These are phyloP conservation scores for Meriones psammophilus DNA, from an alignment of 2,797 vertebrate genomes.

Conservation along the genomic window DNA sequence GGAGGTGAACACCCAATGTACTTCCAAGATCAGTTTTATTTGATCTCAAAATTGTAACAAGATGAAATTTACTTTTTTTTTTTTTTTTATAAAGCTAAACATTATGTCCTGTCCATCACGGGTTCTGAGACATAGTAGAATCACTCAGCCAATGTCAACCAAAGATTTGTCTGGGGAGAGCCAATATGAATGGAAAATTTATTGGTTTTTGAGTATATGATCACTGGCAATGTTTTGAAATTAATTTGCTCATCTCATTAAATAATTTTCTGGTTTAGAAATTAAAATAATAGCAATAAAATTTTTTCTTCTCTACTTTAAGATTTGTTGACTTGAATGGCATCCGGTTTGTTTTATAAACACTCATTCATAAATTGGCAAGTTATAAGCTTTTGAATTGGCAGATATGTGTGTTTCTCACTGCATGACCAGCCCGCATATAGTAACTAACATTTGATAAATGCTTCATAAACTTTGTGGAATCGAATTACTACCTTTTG, in stretches of 20 bases:
- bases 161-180: slow-evolving; percentile 39
- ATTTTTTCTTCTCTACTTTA: slow-evolving; percentile 34
- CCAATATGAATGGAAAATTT: slow-evolving; percentile 55
- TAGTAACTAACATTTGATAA: slow-evolving; percentile 24
- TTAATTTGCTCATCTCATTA: slow-evolving; percentile 55
- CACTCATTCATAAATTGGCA: neutral
- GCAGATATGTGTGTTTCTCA: neutral
- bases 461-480: neutral
- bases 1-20: slow-evolving; percentile 32
- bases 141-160: slow-evolving; percentile 52
- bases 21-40: slow-evolving; percentile 67
- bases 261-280: slow-evolving; percentile 57
- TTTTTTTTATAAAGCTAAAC: slow-evolving; percentile 63
- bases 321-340: slow-evolving; percentile 30
- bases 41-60: slow-evolving; percentile 71
- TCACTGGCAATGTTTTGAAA: slow-evolving; percentile 54
- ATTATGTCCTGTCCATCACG: slow-evolving; percentile 16
- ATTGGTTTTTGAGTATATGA: slow-evolving; percentile 34
- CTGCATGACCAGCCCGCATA: neutral
- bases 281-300: slow-evolving; percentile 27
- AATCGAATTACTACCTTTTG: neutral
- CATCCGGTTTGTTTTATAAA: slow-evolving; percentile 25
- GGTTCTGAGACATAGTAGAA: slow-evolving; percentile 39
- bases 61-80: slow-evolving; percentile 47
- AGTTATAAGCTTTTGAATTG: slow-evolving; percentile 31